These are phyloP conservation scores for Toxotes chatareus DNA, from an alignment of 2,113 vertebrate species.

Conservation along the genomic window DNA sequence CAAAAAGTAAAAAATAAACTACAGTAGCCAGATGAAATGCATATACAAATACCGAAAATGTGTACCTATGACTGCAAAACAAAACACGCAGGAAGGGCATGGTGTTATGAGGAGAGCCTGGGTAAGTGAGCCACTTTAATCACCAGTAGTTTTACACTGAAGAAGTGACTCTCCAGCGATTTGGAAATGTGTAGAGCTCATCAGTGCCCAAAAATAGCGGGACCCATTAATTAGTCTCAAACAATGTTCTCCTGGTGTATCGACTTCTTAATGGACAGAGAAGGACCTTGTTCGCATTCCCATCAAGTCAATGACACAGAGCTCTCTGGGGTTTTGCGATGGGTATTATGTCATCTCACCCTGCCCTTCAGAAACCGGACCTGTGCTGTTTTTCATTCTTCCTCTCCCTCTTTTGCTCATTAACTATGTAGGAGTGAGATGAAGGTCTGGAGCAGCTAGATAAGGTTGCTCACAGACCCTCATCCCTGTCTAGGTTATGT, in stretches of 20 bases:
- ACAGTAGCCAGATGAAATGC: constrained; percentile 5
- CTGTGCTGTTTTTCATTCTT: constrained; percentile 66
- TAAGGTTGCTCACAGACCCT: constrained; percentile 70
- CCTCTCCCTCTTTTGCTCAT: constrained; percentile 77
- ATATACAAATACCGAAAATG: constrained; percentile 1
- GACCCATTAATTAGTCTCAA: constrained; percentile 85
- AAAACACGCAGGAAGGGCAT: neutral
- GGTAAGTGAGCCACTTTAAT: constrained; percentile 72
- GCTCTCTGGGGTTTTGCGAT: constrained; percentile 71
- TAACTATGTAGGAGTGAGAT: constrained; percentile 82
- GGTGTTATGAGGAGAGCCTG: neutral
- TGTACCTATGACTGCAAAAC: constrained; percentile 15
- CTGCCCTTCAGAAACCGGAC: constrained; percentile 82
- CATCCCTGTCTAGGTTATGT: constrained; percentile 47
- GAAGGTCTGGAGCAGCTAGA: constrained; percentile 72
- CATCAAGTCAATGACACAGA: constrained; percentile 81
- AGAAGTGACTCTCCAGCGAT: constrained; percentile 77
- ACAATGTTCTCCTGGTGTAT: constrained; percentile 83
- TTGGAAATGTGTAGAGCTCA: constrained; percentile 77
- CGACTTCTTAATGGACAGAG: constrained; percentile 86
- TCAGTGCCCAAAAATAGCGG: constrained; percentile 75
- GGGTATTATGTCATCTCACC: constrained; percentile 83
- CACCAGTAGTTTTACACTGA: constrained; percentile 72
- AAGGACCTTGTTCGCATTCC: constrained; percentile 83
- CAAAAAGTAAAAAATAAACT: constrained; percentile 21